Percentiles rank a stretch among this genome's conserved stretches.
These are phyloP conservation scores for Indri indri DNA, from an alignment of 2,113 vertebrate genomes.

Conservation along the genomic window DNA sequence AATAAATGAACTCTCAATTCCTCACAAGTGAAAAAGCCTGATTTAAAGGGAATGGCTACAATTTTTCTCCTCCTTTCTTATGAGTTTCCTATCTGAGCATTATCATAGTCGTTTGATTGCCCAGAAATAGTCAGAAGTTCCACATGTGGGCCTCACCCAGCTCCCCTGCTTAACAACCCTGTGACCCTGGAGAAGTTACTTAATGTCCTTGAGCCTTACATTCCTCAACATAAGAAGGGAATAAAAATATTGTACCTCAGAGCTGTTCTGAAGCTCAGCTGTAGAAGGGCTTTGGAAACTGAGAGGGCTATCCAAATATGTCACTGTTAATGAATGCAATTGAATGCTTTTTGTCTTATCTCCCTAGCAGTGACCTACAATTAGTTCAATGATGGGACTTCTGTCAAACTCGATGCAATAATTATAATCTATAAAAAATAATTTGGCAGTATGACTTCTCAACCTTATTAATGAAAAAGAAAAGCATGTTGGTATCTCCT, in stretches of 20 bases:
- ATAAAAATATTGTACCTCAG: background rate
- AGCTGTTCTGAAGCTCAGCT: background rate
- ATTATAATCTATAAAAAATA: background rate
- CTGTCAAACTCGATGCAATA: background rate
- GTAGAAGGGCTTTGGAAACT: background rate
- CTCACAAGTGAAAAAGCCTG: background rate
- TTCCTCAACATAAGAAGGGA: background rate
- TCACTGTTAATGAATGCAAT: background rate
- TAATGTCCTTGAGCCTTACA: background rate
- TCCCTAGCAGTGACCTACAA: background rate
- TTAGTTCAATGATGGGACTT: background rate
- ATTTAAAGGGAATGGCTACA: background rate
- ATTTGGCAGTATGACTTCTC: background rate
- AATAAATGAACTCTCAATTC: constrained; percentile 43
- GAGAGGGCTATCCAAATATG: background rate
- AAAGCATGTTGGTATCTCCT: background rate
- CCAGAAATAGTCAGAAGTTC: background rate
- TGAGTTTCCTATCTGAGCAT: background rate
- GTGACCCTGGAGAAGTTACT: background rate
- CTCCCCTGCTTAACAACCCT: background rate
- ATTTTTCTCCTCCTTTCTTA: background rate
- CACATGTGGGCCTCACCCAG: background rate
- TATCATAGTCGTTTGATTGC: background rate
- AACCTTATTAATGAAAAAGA: constrained; percentile 5
- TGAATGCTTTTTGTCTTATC: background rate